phyloP scores from a whole-genome alignment of 2,888 invertebrate species.

The Drosophila anomalipes region DNA sequence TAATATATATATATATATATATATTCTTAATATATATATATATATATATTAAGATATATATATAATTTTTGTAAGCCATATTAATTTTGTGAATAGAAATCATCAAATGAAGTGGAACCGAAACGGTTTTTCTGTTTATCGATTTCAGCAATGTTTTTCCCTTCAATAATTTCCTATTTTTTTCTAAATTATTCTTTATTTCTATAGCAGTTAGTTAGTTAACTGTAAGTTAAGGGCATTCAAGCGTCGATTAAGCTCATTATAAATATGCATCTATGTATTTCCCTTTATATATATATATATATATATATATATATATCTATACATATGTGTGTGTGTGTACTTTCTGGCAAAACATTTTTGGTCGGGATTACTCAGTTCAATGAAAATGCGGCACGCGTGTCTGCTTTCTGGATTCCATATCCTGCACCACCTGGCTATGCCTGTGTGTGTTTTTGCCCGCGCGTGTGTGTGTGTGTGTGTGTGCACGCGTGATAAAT shows the following conservation, averaged over 20 bases:
- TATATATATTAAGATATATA: not conserved
- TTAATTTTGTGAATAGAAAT: not conserved
- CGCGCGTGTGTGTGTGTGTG: conserved; percentile 20
- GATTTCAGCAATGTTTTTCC: too few relatives aligned
- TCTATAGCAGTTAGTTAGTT: not conserved
- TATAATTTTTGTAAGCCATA: not conserved
- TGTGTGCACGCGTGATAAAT: conserved; percentile 74
- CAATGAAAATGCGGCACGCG: conserved; percentile 58
- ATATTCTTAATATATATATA: not conserved
- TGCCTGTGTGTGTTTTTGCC: conserved; percentile 4
- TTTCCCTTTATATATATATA: not conserved
- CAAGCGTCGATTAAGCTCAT: not conserved
- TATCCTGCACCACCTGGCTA: conserved; percentile 46
- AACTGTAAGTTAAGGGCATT: conserved; percentile 20
- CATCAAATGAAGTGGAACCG: not conserved
- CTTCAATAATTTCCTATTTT: not conserved
- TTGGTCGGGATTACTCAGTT: conserved; percentile 61
- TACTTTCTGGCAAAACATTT: not conserved
- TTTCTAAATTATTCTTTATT: not conserved
- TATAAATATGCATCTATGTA: not conserved
- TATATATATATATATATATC: not conserved
- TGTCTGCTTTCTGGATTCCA: conserved; percentile 41
- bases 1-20: not conserved
- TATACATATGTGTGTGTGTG: not conserved
- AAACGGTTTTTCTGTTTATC: not conserved